Evolutionary conservation across 2,888 invertebrate genomes (phyloP), one percentile per base, ranked within the genome.

Genomic region (Spilarctia lutea): DNA sequence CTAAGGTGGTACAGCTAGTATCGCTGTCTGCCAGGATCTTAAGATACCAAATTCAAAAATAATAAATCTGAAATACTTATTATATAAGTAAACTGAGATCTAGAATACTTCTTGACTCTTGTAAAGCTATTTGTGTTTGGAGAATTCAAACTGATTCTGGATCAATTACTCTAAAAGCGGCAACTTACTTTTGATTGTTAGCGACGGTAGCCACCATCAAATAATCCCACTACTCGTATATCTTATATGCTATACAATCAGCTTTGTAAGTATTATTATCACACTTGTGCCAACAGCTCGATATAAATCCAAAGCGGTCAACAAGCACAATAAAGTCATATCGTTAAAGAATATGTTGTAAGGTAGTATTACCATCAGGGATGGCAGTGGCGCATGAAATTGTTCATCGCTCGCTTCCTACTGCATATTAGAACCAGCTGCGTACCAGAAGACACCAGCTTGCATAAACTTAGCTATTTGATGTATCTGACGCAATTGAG

Each of bases 371-470:
- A 79, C 75, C 35, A 73, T 65, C 68, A 65, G 76, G 83, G 84
- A 79, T 77, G 83, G 71, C 76, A 74, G 42, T 73, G 73, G 77
- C 16, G 70, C 86, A 78, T 84, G 85, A 84, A 84, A 86, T 84
- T 81, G 79, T 83, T 74, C 70, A 39, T 45, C 45, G 2, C 48
- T 27, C 33, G 39, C 72, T 84, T 84, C 86, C 86, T 86, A 71
- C 69, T 60, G 65, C 39, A 27, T 48, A 8, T 20, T 24, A 10
- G 8, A 11, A n/a, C 24, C 52, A 56, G n/a, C n/a, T 56, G 52
- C 20, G 52, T 52, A 66, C 39, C 45, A 67, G 33, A 70, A 66
- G 63, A 30, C 18, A 67, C 24, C 18, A 52, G 16, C 48, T 33
- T 63, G 68, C 35, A 73, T 42, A 45, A 45, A 48, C 45, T 45